phyloP scores from a whole-genome alignment of 2,888 invertebrate genomes.

The Germaria angustata region DNA sequence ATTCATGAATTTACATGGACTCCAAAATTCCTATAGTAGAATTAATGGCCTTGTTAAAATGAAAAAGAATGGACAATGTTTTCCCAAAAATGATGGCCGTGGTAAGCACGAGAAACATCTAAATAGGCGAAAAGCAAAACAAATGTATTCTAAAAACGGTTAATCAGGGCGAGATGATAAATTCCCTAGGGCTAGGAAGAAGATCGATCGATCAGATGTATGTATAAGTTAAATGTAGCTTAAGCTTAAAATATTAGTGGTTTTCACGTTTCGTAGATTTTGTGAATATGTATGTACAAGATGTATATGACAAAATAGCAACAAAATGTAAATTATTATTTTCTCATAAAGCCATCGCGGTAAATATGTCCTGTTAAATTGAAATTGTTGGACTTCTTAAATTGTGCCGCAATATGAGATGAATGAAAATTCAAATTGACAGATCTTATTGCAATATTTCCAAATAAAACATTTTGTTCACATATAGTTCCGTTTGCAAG shows the following conservation, averaged over 20 bases:
- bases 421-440: too few species aligned
- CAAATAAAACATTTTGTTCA: too few species aligned
- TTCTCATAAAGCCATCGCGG: too few species aligned
- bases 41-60: constrained; percentile 16
- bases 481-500: too few species aligned
- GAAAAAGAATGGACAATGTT: neutral
- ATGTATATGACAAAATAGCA: too few species aligned
- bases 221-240: neutral
- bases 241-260: neutral
- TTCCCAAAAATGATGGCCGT: neutral
- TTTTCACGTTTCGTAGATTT: neutral
- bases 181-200: neutral
- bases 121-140: neutral
- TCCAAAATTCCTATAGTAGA: constrained; percentile 13
- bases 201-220: neutral
- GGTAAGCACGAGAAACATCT: neutral
- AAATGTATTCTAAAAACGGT: neutral
- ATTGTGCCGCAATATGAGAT: too few species aligned
- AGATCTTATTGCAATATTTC: too few species aligned
- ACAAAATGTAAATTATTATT: too few species aligned
- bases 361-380: too few species aligned
- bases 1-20: constrained; percentile 20
- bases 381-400: too few species aligned
- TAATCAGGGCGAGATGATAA: neutral
- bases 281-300: neutral